Conservation (phyloP, 2,888 invertebrate genomes). For the Mythimna vitellina region DNA sequence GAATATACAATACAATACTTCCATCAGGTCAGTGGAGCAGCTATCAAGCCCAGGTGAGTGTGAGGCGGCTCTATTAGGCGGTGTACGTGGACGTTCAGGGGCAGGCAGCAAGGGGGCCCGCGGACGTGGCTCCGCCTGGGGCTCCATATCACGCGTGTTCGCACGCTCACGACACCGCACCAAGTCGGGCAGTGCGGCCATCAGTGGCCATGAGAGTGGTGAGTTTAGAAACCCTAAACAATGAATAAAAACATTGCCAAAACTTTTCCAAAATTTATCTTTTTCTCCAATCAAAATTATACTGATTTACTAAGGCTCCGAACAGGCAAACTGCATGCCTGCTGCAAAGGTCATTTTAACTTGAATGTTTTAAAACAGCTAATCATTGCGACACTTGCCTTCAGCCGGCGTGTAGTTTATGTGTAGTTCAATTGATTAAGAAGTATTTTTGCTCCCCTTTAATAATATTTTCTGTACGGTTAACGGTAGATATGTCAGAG, state of each 20-base stretch:
- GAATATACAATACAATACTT: too few species aligned
- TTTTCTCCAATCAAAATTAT: too few species aligned
- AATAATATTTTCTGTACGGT: not conserved
- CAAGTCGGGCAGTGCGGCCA: slow-evolving; percentile 92
- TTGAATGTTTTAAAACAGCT: not conserved
- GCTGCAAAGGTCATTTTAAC: not conserved
- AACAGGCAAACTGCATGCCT: too few species aligned
- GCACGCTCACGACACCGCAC: slow-evolving; percentile 96
- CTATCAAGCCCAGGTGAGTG: slow-evolving; percentile 94
- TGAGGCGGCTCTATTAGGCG: slow-evolving; percentile 91
- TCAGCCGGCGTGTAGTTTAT: not conserved
- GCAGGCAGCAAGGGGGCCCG: slow-evolving; percentile 84
- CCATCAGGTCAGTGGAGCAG: slow-evolving; percentile 94
- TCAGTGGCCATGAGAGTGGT: slow-evolving; percentile 93
- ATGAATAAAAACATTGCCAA: not conserved
- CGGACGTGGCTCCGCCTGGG: slow-evolving; percentile 96
- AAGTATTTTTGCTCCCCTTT: too few species aligned
- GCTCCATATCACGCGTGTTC: slow-evolving; percentile 97
- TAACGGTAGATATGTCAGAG: not conserved
- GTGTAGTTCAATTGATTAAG: not conserved
- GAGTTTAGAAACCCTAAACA: slow-evolving; percentile 60
- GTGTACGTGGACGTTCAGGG: slow-evolving; percentile 83
- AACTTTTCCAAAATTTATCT: not conserved
- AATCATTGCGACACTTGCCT: not conserved
- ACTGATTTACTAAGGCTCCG: too few species aligned